Percentiles rank a stretch among this genome's conserved stretches.
These are phyloP conservation scores for Aricia artaxerxes DNA, from an alignment of 2,888 invertebrate species.

Conservation along the genomic window DNA sequence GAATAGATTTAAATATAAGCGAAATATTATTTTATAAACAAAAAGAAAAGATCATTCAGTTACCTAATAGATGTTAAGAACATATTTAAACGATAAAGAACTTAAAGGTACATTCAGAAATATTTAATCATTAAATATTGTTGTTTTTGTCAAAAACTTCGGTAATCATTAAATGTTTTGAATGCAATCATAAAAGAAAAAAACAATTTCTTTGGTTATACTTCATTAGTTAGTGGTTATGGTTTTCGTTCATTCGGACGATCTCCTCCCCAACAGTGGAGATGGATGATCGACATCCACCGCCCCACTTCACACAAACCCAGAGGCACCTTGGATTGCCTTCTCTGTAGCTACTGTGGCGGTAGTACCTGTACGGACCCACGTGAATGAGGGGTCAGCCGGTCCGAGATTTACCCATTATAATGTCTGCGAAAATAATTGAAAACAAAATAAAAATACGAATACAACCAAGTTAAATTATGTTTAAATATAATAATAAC, in stretches of 20 bases:
- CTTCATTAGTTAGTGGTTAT: slow-evolving; percentile 40
- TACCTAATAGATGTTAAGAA: no score
- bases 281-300: slow-evolving; percentile 45
- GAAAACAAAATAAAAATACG: neutral
- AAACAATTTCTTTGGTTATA: no score
- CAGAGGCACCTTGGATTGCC: slow-evolving; percentile 48
- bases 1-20: no score
- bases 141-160: no score
- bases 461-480: neutral
- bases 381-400: slow-evolving; percentile 51
- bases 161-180: no score
- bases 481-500: neutral
- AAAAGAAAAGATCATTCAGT: no score
- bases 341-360: slow-evolving; percentile 50
- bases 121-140: no score
- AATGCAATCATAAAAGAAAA: no score
- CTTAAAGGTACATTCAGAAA: no score
- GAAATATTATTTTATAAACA: no score
- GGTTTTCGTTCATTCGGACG: slow-evolving; percentile 39
- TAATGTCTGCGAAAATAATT: neutral
- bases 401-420: neutral
- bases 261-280: slow-evolving; percentile 45
- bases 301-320: slow-evolving; percentile 48
- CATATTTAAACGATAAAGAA: no score
- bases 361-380: slow-evolving; percentile 49